Conservation (phyloP, 2,797 vertebrate genomes). For the Hippocampus kuda region DNA sequence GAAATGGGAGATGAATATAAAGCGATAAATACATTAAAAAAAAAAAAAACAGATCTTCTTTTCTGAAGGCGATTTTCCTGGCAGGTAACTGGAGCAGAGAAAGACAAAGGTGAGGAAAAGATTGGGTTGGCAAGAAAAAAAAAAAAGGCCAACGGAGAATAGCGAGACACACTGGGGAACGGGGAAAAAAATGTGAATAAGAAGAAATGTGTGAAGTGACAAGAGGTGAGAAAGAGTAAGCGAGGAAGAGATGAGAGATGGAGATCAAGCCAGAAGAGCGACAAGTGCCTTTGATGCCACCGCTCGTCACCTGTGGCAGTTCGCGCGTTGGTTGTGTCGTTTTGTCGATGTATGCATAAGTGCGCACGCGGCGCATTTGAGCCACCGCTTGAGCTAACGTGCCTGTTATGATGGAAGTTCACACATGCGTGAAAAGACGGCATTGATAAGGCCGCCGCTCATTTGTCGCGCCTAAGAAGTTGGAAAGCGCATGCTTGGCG, state of each 20-base stretch:
- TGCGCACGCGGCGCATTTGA: not conserved
- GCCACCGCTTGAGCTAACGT: slow-evolving; percentile 14
- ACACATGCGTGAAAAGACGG: slow-evolving; percentile 50
- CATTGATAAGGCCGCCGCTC: slow-evolving; percentile 57
- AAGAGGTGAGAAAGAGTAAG: slow-evolving; percentile 37
- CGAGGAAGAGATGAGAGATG: slow-evolving; percentile 41
- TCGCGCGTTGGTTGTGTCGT: not conserved
- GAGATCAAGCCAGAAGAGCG: slow-evolving; percentile 54
- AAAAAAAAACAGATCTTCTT: slow-evolving; percentile 17
- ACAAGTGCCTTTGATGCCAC: slow-evolving; percentile 50
- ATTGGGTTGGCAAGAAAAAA: slow-evolving; percentile 17
- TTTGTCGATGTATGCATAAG: not conserved
- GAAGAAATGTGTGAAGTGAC: slow-evolving; percentile 46
- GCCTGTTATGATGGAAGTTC: slow-evolving; percentile 52
- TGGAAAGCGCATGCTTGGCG: slow-evolving; percentile 31
- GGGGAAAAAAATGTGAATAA: slow-evolving; percentile 8
- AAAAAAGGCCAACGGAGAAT: slow-evolving; percentile 30
- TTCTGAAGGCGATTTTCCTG: slow-evolving; percentile 47
- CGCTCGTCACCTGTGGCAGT: slow-evolving; percentile 45
- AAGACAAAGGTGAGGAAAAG: slow-evolving; percentile 46
- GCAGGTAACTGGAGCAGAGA: slow-evolving; percentile 39
- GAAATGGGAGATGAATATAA: slow-evolving; percentile 53
- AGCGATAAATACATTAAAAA: slow-evolving; percentile 15
- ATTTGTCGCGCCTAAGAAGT: slow-evolving; percentile 44
- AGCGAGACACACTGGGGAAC: slow-evolving; percentile 32